Evolutionary conservation across 2,888 invertebrate species (phyloP).

Genomic region (Athalia rosae): DNA sequence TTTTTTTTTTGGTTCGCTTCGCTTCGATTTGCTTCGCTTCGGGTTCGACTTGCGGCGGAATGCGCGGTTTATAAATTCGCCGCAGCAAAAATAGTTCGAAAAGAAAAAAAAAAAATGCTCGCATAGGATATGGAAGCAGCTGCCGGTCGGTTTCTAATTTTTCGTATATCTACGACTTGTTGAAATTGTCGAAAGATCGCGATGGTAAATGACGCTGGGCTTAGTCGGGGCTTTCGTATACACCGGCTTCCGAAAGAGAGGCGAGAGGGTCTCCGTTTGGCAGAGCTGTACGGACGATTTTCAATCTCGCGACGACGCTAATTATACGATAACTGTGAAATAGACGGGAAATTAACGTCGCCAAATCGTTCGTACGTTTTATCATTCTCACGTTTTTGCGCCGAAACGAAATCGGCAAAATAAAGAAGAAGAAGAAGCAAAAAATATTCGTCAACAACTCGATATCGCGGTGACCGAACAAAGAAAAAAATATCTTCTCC

Average conservation of each 20-base stretch:
- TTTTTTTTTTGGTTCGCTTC: neutral
- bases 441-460: neutral
- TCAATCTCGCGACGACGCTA: neutral
- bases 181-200: conserved; percentile 12
- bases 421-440: no score
- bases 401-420: neutral
- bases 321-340: no score
- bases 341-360: no score
- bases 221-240: neutral
- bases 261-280: neutral
- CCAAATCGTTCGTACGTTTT: no score
- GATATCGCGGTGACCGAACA: neutral
- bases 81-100: conserved; percentile 6
- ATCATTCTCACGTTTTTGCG: neutral
- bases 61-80: conserved; percentile 5
- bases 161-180: neutral
- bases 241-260: conserved; percentile 6
- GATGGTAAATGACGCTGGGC: neutral
- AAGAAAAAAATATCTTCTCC: neutral
- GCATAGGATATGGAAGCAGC: conserved; percentile 13
- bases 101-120: conserved; percentile 27
- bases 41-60: conserved; percentile 17
- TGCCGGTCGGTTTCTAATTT: conserved; percentile 30
- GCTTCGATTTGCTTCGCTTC: no score
- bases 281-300: neutral